Base-by-base conservation (phyloP, 2,797 vertebrate genomes). In the Adelosebastes latens region DNA sequence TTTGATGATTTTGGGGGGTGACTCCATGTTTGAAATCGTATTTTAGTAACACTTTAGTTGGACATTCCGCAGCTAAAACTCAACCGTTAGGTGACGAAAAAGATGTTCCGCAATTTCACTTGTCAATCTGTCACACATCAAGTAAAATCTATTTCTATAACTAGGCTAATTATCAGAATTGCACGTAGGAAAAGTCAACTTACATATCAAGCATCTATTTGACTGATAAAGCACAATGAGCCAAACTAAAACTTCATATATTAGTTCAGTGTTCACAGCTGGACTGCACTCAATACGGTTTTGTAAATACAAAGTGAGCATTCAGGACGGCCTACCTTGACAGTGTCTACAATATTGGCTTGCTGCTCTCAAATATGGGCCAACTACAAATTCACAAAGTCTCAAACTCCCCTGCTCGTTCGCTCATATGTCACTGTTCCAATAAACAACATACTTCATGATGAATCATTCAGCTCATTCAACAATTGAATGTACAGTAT, bases 391-490 rank as follows among this genome's bases (percentile, higher is more conserved):
- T 31, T 34, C 9, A 14, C 60, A 67, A 49, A 59, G 10, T 36
- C 49, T 53, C 12, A 32, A 59, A 82, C 29, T 18, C 70, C 10
- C 13, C 6, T 6, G 3, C 12, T 42, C 7, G 0, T 49, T 81
- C 2, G 11, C 13, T 77, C 11, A 20, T 10, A 42, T 31, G 59
- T 53, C 25, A 25, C 3, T 64, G 3, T 52, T 73, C 56, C 14
- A 39, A 25, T 62, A 63, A 53, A 75, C 29, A 74, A 29, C 20
- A 27, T 2, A 18, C n/a, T 42, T 46, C 4, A 11, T 22, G 13
- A 63, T 60, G 22, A 75, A 75, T 82, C 62, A 65, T 59, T 76
- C 11, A 32, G 32, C 27, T 31, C 4, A 14, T 74, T 76, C 34
- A 65, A 66, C 27, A 34, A 25, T 39, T 34, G 8, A 46, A 60